Conservation (phyloP, 2,797 vertebrate species). For the Sylvilagus floridanus region DNA sequence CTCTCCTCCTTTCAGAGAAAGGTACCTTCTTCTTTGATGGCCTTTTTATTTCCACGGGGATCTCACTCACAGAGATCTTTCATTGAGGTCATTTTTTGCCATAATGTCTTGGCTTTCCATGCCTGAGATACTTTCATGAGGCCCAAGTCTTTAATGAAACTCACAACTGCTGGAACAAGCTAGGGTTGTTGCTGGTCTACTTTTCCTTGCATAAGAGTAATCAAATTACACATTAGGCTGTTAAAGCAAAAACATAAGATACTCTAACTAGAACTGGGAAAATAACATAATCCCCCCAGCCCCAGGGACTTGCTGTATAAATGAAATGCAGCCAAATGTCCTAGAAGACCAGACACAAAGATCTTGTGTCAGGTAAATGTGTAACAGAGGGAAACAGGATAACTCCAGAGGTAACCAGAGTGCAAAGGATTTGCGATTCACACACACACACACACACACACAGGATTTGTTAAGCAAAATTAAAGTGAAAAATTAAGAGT, state of each 20-base stretch:
- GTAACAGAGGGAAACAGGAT: slow-evolving; percentile 26
- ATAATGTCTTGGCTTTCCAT: too few species aligned
- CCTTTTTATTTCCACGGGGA: too few species aligned
- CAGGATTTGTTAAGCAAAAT: slow-evolving; percentile 1
- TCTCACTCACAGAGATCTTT: too few species aligned
- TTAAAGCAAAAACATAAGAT: not conserved
- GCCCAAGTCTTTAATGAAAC: not conserved
- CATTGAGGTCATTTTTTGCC: too few species aligned
- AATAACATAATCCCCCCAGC: not conserved
- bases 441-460: not conserved
- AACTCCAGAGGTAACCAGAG: not conserved
- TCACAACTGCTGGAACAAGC: not conserved
- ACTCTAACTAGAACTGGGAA: not conserved
- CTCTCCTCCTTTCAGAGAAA: too few species aligned
- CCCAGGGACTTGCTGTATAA: not conserved
- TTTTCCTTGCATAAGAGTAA: not conserved
- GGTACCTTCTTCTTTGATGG: too few species aligned
- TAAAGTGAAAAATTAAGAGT: not conserved
- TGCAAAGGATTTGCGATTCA: not conserved
- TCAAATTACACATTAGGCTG: not conserved
- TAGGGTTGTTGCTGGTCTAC: not conserved
- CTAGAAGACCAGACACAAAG: not conserved
- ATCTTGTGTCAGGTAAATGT: not conserved
- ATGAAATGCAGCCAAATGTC: slow-evolving; percentile 36
- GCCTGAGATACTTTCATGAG: too few species aligned